These are phyloP conservation scores for Magallana angulata DNA, from an alignment of 1,140 invertebrate species.

Conservation along the genomic window DNA sequence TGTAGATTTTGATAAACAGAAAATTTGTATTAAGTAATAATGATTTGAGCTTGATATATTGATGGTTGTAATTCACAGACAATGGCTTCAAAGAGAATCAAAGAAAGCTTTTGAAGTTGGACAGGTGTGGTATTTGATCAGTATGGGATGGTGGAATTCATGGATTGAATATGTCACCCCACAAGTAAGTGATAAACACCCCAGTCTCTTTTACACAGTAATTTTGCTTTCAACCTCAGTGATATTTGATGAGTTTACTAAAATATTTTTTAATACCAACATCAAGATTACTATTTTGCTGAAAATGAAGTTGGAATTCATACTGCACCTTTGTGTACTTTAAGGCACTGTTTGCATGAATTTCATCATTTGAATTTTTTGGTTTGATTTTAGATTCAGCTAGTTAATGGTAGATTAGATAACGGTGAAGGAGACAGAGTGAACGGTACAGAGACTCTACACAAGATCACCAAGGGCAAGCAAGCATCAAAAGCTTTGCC, in stretches of 20 bases:
- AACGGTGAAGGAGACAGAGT: conserved; percentile 15
- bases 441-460: conserved; percentile 40
- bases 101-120: conserved; percentile 86
- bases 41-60: too few relatives aligned
- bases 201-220: neutral
- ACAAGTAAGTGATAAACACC: conserved; percentile 56
- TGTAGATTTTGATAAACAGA: too few relatives aligned
- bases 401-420: conserved; percentile 39
- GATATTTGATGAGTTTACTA: neutral
- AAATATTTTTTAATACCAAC: neutral
- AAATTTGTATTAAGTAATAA: too few relatives aligned
- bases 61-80: conserved; percentile 70
- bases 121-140: conserved; percentile 92
- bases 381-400: conserved; percentile 22
- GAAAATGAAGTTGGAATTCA: neutral
- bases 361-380: neutral
- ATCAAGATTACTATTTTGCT: neutral
- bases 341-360: neutral
- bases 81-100: conserved; percentile 89
- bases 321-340: too few relatives aligned
- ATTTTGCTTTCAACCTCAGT: neutral
- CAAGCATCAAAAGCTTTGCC: conserved; percentile 57
- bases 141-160: conserved; percentile 89
- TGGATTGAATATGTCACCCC: conserved; percentile 87
- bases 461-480: conserved; percentile 60